These are phyloP conservation scores for Neotoma lepida DNA, from an alignment of 2,113 vertebrate genomes.

Conservation along the genomic window DNA sequence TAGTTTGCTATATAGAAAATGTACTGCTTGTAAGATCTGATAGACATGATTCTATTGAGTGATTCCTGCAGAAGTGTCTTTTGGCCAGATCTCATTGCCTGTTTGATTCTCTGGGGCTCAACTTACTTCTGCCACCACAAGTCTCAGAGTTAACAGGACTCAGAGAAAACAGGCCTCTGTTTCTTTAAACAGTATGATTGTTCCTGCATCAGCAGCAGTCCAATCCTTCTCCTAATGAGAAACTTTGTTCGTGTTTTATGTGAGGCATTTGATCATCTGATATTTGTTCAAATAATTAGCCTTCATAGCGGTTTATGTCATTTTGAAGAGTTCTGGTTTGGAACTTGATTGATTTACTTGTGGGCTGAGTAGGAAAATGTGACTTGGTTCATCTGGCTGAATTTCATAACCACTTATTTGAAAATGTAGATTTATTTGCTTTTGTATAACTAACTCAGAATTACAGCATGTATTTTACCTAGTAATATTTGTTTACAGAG, in stretches of 20 bases:
- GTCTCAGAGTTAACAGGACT: not conserved
- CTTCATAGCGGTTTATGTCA: constrained; percentile 8
- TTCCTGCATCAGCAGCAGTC: not conserved
- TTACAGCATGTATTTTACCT: constrained; percentile 19
- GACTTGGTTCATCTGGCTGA: not conserved
- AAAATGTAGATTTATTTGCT: constrained; percentile 23
- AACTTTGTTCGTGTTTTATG: constrained; percentile 4
- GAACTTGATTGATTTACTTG: not conserved
- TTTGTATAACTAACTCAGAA: constrained; percentile 40
- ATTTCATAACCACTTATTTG: constrained; percentile 47
- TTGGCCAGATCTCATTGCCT: not conserved
- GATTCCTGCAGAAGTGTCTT: not conserved
- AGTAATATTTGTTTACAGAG: constrained; percentile 47
- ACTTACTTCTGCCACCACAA: not conserved
- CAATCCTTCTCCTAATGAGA: not conserved
- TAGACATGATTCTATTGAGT: not conserved
- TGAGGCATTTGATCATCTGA: not conserved
- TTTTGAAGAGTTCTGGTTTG: constrained; percentile 35
- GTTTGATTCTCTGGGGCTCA: not conserved
- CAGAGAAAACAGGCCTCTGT: not conserved
- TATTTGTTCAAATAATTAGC: not conserved
- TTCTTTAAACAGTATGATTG: not conserved
- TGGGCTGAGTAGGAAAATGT: not conserved
- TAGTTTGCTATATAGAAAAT: not conserved
- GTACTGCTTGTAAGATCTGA: not conserved